Evolutionary conservation across 2,113 vertebrate genomes (phyloP).

Genomic region (Oceanites oceanicus): DNA sequence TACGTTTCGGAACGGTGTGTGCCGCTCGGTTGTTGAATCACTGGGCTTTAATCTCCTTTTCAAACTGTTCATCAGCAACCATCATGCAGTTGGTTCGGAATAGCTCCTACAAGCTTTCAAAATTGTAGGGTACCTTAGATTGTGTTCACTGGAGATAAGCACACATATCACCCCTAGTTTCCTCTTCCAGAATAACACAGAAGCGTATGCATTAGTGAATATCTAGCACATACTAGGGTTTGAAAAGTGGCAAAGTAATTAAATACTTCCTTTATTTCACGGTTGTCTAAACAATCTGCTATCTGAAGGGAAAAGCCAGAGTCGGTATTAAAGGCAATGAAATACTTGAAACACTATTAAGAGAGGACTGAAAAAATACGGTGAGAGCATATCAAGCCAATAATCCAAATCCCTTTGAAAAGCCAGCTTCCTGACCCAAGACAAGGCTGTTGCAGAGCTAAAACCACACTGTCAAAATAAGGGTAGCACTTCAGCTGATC

Average conservation of each 20-base stretch:
- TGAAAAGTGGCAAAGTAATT: conserved; percentile 32
- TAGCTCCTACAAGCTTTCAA: background rate
- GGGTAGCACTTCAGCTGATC: background rate
- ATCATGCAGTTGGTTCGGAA: background rate
- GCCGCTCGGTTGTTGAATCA: accelerated
- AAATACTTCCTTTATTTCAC: conserved; percentile 57
- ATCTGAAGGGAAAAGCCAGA: conserved; percentile 33
- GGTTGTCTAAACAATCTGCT: conserved; percentile 46
- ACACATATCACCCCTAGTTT: background rate
- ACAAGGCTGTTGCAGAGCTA: background rate
- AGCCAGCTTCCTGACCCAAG: conserved; percentile 4
- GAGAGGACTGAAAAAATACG: conserved; percentile 26
- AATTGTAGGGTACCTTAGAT: conserved; percentile 9
- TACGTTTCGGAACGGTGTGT: background rate
- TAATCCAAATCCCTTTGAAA: conserved; percentile 22
- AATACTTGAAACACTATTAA: conserved; percentile 11
- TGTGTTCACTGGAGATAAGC: conserved; percentile 47
- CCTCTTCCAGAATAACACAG: conserved; percentile 20
- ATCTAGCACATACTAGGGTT: background rate
- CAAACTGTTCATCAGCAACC: background rate
- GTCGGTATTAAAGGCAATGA: conserved; percentile 9
- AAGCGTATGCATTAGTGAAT: background rate
- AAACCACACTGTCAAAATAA: conserved; percentile 18
- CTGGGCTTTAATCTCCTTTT: conserved; percentile 15
- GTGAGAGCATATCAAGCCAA: background rate